phyloP scores from a whole-genome alignment of 2,797 vertebrate genomes.

The Echiichthys vipera region DNA sequence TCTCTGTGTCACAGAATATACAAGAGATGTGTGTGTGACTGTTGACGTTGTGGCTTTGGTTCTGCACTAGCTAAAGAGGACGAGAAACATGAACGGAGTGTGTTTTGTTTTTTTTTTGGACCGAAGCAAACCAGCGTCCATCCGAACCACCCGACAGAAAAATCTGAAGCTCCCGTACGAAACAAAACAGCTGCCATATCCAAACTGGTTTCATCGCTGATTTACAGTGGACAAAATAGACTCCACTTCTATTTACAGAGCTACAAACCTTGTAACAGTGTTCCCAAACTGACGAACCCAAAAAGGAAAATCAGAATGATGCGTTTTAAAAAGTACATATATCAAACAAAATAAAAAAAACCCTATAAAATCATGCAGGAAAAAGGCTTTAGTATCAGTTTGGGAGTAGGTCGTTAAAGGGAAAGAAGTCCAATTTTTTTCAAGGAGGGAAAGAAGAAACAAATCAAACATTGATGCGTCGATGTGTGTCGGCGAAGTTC shows the following conservation, averaged over 20 bases:
- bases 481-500: slow-evolving; percentile 71
- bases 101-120: slow-evolving; percentile 31
- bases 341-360: slow-evolving; percentile 76
- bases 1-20: slow-evolving; percentile 49
- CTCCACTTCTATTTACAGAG: slow-evolving; percentile 86
- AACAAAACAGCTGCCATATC: slow-evolving; percentile 91
- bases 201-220: slow-evolving; percentile 91
- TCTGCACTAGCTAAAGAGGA: slow-evolving; percentile 70
- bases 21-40: slow-evolving; percentile 49
- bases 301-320: slow-evolving; percentile 63
- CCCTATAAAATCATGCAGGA: slow-evolving; percentile 84
- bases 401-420: slow-evolving; percentile 84
- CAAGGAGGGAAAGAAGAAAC: slow-evolving; percentile 21
- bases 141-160: slow-evolving; percentile 79
- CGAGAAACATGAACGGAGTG: slow-evolving; percentile 16
- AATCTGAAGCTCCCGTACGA: slow-evolving; percentile 78
- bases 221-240: slow-evolving; percentile 77
- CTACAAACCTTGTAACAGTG: slow-evolving; percentile 83
- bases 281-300: slow-evolving; percentile 80
- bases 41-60: slow-evolving; percentile 74
- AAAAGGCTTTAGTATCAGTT: slow-evolving; percentile 79
- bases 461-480: slow-evolving; percentile 66
- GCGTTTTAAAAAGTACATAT: slow-evolving; percentile 72
- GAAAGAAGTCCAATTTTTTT: slow-evolving; percentile 75
- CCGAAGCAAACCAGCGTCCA: slow-evolving; percentile 49